A percentile compares a stretch with the other conserved stretches of the same genome.
Evolutionary conservation across 2,888 invertebrate species (phyloP).

Genomic region (Julus scandinavius): DNA sequence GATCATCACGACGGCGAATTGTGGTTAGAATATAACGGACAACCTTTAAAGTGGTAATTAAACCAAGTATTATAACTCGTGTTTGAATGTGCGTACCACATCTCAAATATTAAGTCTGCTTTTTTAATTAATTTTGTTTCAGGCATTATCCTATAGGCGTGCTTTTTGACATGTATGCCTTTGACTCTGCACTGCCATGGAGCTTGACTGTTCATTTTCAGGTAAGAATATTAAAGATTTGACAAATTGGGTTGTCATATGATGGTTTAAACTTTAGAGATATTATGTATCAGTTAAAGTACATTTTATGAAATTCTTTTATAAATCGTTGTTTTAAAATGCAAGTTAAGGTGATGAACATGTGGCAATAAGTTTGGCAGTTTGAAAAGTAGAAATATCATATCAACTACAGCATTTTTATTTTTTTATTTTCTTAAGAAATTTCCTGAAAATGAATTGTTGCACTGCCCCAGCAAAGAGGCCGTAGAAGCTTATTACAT

Average conservation of each 20-base stretch:
- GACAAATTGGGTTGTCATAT: no score
- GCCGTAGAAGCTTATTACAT: slow-evolving; percentile 93
- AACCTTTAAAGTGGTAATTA: slow-evolving; percentile 83
- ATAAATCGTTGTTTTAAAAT: no score
- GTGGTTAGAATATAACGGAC: slow-evolving; percentile 94
- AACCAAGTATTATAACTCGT: no score
- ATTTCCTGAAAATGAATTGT: slow-evolving; percentile 89
- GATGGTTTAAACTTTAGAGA: no score
- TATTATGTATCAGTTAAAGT: no score
- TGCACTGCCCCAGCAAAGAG: slow-evolving; percentile 88
- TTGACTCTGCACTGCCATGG: slow-evolving; percentile 88
- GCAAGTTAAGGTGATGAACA: no score
- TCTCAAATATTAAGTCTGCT: not conserved
- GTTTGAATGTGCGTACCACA: not conserved
- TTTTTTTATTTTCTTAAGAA: slow-evolving; percentile 70
- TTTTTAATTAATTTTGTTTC: not conserved
- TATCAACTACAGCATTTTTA: not conserved
- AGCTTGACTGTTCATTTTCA: slow-evolving; percentile 88
- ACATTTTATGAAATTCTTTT: no score
- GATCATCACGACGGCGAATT: slow-evolving; percentile 87
- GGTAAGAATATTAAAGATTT: slow-evolving; percentile 58
- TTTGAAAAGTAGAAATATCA: not conserved
- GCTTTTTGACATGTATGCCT: slow-evolving; percentile 82
- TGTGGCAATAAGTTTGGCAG: not conserved
- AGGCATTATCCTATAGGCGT: slow-evolving; percentile 81